Conservation (phyloP, 2,888 invertebrate genomes). For the Tuberolachnus salignus region DNA sequence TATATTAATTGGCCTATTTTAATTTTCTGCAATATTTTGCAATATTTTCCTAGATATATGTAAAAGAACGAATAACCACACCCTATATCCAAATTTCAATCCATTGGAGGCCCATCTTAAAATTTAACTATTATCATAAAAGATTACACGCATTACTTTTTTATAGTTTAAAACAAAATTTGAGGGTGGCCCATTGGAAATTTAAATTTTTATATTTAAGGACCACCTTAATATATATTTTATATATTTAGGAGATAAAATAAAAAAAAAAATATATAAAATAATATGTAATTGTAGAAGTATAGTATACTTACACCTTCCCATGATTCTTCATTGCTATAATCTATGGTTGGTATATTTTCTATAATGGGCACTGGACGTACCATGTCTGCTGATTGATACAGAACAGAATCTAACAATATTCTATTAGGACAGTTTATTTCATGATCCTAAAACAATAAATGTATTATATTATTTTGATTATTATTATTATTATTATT, state of each 20-base stretch:
- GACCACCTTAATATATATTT: background rate
- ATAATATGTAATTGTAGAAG: background rate
- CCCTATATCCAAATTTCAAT: too few species aligned
- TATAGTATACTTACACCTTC: constrained; percentile 21
- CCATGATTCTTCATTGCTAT: constrained; percentile 24
- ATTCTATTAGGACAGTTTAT: constrained; percentile 10
- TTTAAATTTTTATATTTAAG: background rate
- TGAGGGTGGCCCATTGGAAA: too few species aligned
- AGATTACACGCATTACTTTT: too few species aligned
- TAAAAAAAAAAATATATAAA: background rate
- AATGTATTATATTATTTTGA: background rate
- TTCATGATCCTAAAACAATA: constrained; percentile 10
- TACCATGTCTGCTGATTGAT: background rate
- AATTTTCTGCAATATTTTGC: too few species aligned
- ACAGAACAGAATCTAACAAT: constrained; percentile 7
- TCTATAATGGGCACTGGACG: constrained; percentile 4
- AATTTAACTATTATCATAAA: too few species aligned
- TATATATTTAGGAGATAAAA: background rate
- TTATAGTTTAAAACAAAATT: too few species aligned
- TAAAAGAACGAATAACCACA: too few species aligned
- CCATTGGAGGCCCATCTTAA: too few species aligned
- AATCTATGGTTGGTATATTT: background rate
- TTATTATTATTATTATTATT: background rate
- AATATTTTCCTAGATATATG: too few species aligned
- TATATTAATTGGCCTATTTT: too few species aligned